phyloP scores from a whole-genome alignment of 2,888 invertebrate genomes.

The Copidosoma aretas region DNA sequence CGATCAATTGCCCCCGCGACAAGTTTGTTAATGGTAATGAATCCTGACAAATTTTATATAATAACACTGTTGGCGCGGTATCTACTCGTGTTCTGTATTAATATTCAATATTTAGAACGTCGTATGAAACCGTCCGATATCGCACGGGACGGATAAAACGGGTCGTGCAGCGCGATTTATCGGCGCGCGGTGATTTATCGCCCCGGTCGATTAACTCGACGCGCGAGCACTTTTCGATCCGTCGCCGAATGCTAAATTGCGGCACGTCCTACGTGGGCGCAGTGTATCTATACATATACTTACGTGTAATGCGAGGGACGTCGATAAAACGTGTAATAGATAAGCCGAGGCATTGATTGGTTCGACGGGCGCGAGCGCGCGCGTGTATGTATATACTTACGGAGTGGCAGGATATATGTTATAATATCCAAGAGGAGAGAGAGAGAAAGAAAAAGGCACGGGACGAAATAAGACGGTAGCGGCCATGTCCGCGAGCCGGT shows the following conservation, averaged over 20 bases:
- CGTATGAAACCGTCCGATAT: too few relatives aligned
- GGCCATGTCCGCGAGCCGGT: too few relatives aligned
- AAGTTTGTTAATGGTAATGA: too few relatives aligned
- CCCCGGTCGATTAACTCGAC: not conserved
- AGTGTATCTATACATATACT: too few relatives aligned
- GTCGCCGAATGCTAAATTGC: not conserved
- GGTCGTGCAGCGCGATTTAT: not conserved
- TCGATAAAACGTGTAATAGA: not conserved
- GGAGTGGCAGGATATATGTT: not conserved
- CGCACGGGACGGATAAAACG: not conserved
- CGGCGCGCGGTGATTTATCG: constrained; percentile 1
- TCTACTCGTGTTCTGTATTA: too few relatives aligned
- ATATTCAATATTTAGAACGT: not conserved
- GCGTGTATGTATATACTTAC: too few relatives aligned
- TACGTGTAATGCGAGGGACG: not conserved
- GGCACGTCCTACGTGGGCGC: too few relatives aligned
- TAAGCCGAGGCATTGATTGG: constrained; percentile 19
- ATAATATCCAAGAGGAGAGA: not conserved
- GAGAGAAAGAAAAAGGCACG: not conserved
- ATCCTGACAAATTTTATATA: too few relatives aligned
- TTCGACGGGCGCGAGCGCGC: constrained; percentile 7
- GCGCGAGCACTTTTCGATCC: not conserved
- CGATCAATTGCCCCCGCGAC: too few relatives aligned
- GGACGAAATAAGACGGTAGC: too few relatives aligned
- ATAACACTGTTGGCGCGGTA: too few relatives aligned